A percentile compares a stretch with the other conserved stretches of the same genome.
These are phyloP conservation scores for Hydrolagus colliei DNA, from an alignment of 2,797 vertebrate genomes.

Conservation along the genomic window DNA sequence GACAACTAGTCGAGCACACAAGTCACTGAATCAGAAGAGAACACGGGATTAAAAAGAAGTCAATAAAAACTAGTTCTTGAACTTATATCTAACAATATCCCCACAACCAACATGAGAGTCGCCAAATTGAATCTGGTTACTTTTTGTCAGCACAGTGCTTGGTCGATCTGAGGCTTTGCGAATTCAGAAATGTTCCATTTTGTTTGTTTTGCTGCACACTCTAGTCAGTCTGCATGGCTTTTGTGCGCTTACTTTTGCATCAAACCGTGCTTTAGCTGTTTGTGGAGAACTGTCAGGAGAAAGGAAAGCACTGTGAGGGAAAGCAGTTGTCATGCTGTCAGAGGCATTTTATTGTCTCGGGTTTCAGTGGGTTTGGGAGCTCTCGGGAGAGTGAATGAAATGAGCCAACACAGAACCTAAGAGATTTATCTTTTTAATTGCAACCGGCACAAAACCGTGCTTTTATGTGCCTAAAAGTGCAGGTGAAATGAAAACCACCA, in stretches of 20 bases:
- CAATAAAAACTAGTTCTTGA: not conserved
- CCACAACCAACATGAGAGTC: not conserved
- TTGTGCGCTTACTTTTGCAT: not conserved
- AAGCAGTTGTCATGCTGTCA: not conserved
- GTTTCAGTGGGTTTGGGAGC: not conserved
- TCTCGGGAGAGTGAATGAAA: too few relatives aligned
- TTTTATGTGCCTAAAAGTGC: not conserved
- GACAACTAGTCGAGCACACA: not conserved
- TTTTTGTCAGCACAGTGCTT: not conserved
- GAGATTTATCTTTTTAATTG: not conserved
- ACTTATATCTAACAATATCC: not conserved
- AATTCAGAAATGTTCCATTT: too few relatives aligned
- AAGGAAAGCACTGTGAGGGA: not conserved
- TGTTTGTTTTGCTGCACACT: not conserved
- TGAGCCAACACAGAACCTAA: too few relatives aligned
- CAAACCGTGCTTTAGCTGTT: too few relatives aligned
- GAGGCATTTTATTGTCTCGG: not conserved
- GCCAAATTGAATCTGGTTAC: not conserved
- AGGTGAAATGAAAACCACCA: not conserved
- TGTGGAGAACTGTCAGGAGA: conserved; percentile 11
- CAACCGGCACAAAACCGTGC: too few relatives aligned
- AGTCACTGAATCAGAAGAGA: not conserved
- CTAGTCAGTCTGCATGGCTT: not conserved
- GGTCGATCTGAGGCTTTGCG: too few relatives aligned
- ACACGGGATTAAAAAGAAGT: not conserved